These are phyloP conservation scores for Slavum lentiscoides DNA, from an alignment of 2,888 invertebrate genomes.

Conservation along the genomic window DNA sequence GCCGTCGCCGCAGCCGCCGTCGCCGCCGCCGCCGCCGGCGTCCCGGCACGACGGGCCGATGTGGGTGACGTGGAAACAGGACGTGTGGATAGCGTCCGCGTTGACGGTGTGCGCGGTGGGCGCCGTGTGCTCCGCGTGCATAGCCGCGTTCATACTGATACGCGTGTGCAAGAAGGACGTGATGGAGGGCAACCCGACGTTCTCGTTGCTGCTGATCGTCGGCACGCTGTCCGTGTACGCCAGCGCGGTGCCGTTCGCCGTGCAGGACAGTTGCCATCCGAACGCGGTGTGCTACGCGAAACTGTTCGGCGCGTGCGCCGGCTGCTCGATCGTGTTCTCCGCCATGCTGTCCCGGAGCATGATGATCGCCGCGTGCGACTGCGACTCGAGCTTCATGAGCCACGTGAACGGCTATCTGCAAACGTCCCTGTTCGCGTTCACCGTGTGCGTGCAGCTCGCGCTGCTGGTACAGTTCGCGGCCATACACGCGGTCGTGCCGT, in stretches of 20 bases:
- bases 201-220: conserved; percentile 61
- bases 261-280: conserved; percentile 49
- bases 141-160: conserved; percentile 69
- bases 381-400: conserved; percentile 70
- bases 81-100: conserved; percentile 58
- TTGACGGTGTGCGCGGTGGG: conserved; percentile 71
- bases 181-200: conserved; percentile 70
- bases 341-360: conserved; percentile 68
- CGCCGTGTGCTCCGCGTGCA: conserved; percentile 68
- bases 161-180: conserved; percentile 68
- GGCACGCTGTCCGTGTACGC: conserved; percentile 61
- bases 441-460: conserved; percentile 60
- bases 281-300: conserved; percentile 44
- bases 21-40: background rate
- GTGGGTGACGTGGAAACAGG: conserved; percentile 43
- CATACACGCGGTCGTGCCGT: conserved; percentile 62
- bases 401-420: conserved; percentile 74
- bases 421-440: conserved; percentile 65
- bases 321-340: conserved; percentile 69
- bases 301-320: conserved; percentile 64
- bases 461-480: conserved; percentile 59
- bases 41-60: background rate
- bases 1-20: background rate
- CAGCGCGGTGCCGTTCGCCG: conserved; percentile 61
- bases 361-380: conserved; percentile 68